Evolutionary conservation across 2,797 vertebrate genomes (phyloP).

Genomic region (Phoebastria nigripes): DNA sequence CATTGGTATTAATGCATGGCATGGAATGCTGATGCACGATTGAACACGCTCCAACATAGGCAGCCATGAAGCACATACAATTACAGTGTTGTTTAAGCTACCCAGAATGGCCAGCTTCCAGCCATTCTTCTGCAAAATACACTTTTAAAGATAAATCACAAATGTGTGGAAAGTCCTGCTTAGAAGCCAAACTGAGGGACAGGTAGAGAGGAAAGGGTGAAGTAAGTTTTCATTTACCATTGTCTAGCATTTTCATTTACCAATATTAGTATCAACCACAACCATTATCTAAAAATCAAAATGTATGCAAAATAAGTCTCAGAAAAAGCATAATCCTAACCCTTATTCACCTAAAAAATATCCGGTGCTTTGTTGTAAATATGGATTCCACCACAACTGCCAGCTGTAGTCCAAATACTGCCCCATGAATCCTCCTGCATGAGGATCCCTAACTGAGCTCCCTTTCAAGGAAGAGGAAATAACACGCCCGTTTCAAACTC

Average conservation of each 20-base stretch:
- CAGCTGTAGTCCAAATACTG: neutral
- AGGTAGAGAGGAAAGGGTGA: neutral
- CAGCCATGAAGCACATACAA: neutral
- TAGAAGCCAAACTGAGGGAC: rapidly evolving
- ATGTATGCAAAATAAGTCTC: rapidly evolving
- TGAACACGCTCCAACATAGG: rapidly evolving
- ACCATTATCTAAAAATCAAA: rapidly evolving
- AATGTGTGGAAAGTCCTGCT: neutral
- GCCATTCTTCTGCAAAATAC: rapidly evolving
- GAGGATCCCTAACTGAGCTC: neutral
- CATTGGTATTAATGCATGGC: rapidly evolving
- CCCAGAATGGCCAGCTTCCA: neutral
- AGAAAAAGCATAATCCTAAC: no score
- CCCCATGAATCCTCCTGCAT: neutral
- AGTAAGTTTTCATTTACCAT: no score
- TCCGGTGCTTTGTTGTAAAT: neutral
- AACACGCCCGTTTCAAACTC: rapidly evolving
- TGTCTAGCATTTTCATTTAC: neutral
- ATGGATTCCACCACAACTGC: neutral
- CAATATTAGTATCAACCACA: rapidly evolving
- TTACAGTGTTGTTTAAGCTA: rapidly evolving
- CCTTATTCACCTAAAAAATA: no score
- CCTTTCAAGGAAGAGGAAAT: rapidly evolving
- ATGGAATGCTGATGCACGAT: rapidly evolving
- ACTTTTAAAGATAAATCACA: neutral